phyloP scores from a whole-genome alignment of 2,113 vertebrate species.

The human (Homo sapiens) region GRCh38 chrX:98206001-98206500 shows the following conservation, averaged over 20 bases:
- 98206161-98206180: not conserved
- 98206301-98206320: slow-evolving; percentile 18
- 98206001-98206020: not conserved
- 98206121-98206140: not conserved
- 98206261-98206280: slow-evolving; percentile 37
- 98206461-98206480: not conserved
- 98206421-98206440: not conserved
- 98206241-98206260: slow-evolving; percentile 14
- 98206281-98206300: slow-evolving; percentile 9
- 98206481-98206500: not conserved
- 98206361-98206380: not conserved
- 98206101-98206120: not conserved
- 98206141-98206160: not conserved
- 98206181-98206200: not conserved
- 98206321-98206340: slow-evolving; percentile 24
- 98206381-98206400: slow-evolving; percentile 1
- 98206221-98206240: not conserved
- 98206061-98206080: not conserved
- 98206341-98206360: not conserved
- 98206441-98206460: not conserved
- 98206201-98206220: not conserved
- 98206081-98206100: not conserved
- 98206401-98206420: not conserved
- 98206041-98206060: not conserved
- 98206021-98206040: not conserved